Percentiles rank a stretch among this genome's conserved stretches.
Conservation (phyloP, 2,888 invertebrate genomes). For the Rhagonycha lutea region DNA sequence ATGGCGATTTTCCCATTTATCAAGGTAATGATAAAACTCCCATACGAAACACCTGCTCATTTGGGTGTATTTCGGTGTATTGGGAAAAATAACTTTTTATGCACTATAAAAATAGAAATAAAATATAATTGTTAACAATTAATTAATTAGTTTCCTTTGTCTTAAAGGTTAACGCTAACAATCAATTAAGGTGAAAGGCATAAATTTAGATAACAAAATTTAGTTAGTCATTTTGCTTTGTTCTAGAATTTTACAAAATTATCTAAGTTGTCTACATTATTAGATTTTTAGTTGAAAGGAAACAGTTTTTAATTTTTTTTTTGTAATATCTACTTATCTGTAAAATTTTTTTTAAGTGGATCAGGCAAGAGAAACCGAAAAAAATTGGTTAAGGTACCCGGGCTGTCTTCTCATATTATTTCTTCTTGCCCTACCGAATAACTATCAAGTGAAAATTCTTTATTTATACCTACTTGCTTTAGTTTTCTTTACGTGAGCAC, state of each 20-base stretch:
- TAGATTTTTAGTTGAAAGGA: neutral
- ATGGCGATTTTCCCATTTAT: constrained; percentile 83
- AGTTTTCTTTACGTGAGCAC: neutral
- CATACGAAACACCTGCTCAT: neutral
- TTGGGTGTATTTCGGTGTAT: too few relatives aligned
- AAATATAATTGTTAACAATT: neutral
- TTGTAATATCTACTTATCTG: neutral
- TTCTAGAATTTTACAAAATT: neutral
- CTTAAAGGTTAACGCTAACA: neutral
- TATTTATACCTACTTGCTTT: neutral
- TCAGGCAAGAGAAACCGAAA: neutral
- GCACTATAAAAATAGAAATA: neutral
- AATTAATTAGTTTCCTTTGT: neutral
- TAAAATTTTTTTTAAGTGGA: neutral
- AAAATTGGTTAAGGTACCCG: neutral
- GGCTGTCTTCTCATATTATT: neutral
- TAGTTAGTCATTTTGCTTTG: constrained; percentile 4
- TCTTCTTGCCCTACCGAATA: neutral
- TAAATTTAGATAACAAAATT: constrained; percentile 2
- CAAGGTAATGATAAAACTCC: constrained; percentile 62
- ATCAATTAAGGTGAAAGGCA: neutral
- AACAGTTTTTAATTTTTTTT: neutral
- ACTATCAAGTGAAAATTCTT: neutral
- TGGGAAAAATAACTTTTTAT: neutral
- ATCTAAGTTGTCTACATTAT: neutral